Percentiles rank a stretch among this genome's conserved stretches.
Evolutionary conservation across 2,797 vertebrate species (phyloP).

Genomic region (Cossypha dichroa): DNA sequence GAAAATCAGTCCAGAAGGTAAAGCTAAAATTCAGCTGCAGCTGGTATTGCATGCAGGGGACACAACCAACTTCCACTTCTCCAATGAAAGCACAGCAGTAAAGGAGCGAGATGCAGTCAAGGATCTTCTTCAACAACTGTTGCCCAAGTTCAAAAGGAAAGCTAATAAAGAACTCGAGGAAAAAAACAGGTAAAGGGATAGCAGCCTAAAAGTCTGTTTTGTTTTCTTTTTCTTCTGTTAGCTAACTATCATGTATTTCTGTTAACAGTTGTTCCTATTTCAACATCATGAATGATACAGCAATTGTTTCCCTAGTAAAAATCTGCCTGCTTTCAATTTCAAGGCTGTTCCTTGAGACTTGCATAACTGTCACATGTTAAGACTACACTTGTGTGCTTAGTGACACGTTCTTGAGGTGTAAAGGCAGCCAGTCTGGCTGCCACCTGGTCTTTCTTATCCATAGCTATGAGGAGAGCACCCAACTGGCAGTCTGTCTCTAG

Average conservation of each 20-base stretch:
- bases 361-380: neutral
- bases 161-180: slow-evolving; percentile 98
- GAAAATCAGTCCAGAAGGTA: slow-evolving; percentile 99
- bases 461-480: neutral
- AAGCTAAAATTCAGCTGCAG: slow-evolving; percentile 98
- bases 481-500: neutral
- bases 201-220: neutral
- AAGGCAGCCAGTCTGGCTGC: slow-evolving; percentile 14
- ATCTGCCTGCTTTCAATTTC: neutral
- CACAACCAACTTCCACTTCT: slow-evolving; percentile 96
- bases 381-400: neutral
- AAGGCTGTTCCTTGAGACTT: neutral
- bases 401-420: neutral
- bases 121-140: slow-evolving; percentile 95
- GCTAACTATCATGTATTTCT: neutral
- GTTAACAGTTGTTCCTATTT: neutral
- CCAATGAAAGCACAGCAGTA: slow-evolving; percentile 91
- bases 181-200: slow-evolving; percentile 89
- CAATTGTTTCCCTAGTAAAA: neutral
- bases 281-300: neutral
- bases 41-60: slow-evolving; percentile 95
- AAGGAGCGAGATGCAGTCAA: slow-evolving; percentile 94
- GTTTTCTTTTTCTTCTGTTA: neutral
- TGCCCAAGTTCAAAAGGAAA: slow-evolving; percentile 98
- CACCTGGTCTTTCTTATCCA: neutral